Conservation (phyloP, 2,113 vertebrate genomes). For the Prionailurus viverrinus region DNA sequence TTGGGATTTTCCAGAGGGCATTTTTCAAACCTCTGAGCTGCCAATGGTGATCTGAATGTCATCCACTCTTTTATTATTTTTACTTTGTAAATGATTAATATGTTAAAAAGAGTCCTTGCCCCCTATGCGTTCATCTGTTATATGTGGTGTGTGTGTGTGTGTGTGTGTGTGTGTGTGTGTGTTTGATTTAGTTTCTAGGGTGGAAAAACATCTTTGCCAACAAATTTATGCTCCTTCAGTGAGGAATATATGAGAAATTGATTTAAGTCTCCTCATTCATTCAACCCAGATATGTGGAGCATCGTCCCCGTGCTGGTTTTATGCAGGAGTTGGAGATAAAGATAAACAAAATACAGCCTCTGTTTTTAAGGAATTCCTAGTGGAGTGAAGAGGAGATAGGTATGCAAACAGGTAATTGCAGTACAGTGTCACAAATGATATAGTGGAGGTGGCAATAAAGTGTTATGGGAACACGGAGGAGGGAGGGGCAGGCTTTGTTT, state of each 20-base stretch:
- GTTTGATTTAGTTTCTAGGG: constrained; percentile 44
- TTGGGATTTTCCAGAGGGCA: not conserved
- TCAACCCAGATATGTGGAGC: not conserved
- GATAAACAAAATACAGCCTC: constrained; percentile 35
- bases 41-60: not conserved
- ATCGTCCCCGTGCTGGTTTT: not conserved
- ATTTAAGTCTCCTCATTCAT: constrained; percentile 51
- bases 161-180: not conserved
- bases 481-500: not conserved
- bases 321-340: not conserved
- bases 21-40: constrained; percentile 8
- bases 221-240: constrained; percentile 41
- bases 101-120: not conserved
- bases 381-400: not conserved
- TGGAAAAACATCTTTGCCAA: not conserved
- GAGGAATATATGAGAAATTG: constrained; percentile 62
- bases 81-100: constrained; percentile 47
- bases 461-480: not conserved
- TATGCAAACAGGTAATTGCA: constrained; percentile 23
- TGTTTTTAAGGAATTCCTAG: not conserved
- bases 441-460: not conserved
- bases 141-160: not conserved
- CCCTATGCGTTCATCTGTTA: not conserved
- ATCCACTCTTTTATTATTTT: not conserved
- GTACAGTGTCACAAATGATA: not conserved